Base-by-base conservation (phyloP, 2,797 vertebrate genomes). In the Girardinus metallicus region DNA sequence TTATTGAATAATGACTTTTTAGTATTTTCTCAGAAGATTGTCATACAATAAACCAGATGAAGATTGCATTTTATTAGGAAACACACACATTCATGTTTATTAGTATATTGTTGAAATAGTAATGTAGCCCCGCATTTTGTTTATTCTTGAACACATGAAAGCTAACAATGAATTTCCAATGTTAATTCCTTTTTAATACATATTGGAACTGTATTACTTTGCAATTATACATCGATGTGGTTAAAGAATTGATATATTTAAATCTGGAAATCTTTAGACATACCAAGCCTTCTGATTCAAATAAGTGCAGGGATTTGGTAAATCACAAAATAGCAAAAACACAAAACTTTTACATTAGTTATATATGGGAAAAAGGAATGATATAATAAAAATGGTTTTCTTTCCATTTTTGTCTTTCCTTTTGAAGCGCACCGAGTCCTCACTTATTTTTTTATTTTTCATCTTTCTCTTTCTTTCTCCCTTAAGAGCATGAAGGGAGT, bases 401-500 rank as follows among this genome's bases (percentile, higher is more conserved):
- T 57, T 77, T 64, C 77, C 64, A 34, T 78, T 68, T 21, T 41
- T 80, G 15, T 70, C 73, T 76, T 31, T 9, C 1, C 6, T 0
- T 74, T 76, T 83, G 73, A 23, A 64, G 23, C 83, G 81, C 68
- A 49, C 43, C 36, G 49, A 78, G 76, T 43, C 75, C 76, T 49
- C 53, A 72, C 77, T 68, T 83, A 73, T 81, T 72, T 82, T 31
- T n/a, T 46, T 44, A 74, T 73, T 64, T 3, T 82, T 86, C 34
- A 41, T 66, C 55, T 36, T 26, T 36, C 34, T 44, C 75, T 74
- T 60, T 43, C 71, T 77, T 43, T 68, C 84, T 84, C 82, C 31
- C 74, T 85, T 77, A 16, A n/a, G 62, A 82, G 80, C 81, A 78
- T 49, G 13, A 29, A 87, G 87, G 88, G 92, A 94, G 92, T 93